phyloP scores from a whole-genome alignment of 2,797 vertebrate genomes.

The Syngnathus acus region DNA sequence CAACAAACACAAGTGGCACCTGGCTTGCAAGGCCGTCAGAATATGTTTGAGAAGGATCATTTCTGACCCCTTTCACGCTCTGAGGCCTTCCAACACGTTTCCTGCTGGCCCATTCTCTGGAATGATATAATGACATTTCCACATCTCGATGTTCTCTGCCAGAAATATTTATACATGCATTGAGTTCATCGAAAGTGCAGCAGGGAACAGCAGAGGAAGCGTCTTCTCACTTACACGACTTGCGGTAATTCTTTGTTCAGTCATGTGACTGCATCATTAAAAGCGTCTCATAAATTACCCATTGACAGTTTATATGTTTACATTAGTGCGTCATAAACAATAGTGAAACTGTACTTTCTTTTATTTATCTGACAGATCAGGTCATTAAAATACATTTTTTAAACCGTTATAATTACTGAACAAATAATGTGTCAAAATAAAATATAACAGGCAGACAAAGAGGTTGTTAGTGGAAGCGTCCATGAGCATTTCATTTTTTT shows the following conservation, averaged over 20 bases:
- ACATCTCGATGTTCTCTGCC: conserved; percentile 25
- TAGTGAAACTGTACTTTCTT: not conserved
- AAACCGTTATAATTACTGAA: not conserved
- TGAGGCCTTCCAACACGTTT: conserved; percentile 36
- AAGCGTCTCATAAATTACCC: not conserved
- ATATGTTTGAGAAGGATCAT: conserved; percentile 32
- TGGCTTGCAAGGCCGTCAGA: conserved; percentile 30
- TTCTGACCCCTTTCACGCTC: conserved; percentile 33
- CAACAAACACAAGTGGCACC: conserved; percentile 31
- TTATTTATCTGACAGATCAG: conserved; percentile 1
- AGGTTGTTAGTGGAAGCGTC: not conserved
- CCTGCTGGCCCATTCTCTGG: conserved; percentile 38
- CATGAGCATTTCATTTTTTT: not conserved
- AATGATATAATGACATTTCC: conserved; percentile 45
- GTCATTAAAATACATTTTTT: not conserved
- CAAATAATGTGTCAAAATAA: not conserved
- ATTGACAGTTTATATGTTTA: conserved; percentile 2
- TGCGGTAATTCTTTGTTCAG: conserved; percentile 13
- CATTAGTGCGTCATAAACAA: not conserved
- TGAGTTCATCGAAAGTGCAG: conserved; percentile 29
- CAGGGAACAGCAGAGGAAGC: not conserved
- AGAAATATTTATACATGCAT: conserved; percentile 32
- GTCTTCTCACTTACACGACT: conserved; percentile 13
- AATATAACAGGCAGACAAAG: not conserved
- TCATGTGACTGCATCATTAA: conserved; percentile 5